Base-by-base conservation (phyloP, 2,888 invertebrate genomes). In the Neoaliturus tenellus region DNA sequence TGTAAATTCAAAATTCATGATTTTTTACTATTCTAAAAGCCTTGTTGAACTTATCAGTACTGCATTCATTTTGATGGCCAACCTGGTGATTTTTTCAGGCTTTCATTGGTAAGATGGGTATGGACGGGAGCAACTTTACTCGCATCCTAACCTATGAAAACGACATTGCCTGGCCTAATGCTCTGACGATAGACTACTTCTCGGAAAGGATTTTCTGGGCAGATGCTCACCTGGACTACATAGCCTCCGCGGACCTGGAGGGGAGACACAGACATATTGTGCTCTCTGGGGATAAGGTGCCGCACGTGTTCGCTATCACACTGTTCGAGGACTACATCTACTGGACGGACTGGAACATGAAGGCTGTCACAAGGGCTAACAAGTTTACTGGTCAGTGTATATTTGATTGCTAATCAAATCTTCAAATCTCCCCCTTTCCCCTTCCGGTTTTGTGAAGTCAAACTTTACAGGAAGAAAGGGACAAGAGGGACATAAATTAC, bases 301-400 rank as follows among this genome's bases (percentile, higher is more conserved):
- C 99, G 0, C 99, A 99, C 90, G 98, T 99, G 0, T 99, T 98
- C 89, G 98, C 99, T 0, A 92, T 99, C 67, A 95, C 96, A 12
- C 93, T 99, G 0, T 99, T 99, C 90, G 99, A 99, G 89, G 98
- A 99, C 88, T 95, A 93, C 88, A 93, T 97, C 25, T 99, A 96
- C 91, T 99, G 99, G 98, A 98, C 98, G 0, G 99, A 99, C 90
- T 99, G 99, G 99, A 99, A 99, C 90, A 91, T 98, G 78, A 98
- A 98, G 90, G 96, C 96, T 0, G 96, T 99, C 81, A 94, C 96
- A 87, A 94, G 95, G 87, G 98, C 98, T 0, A 95, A 98, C 89
- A 99, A 99, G 90, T 98, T 97, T 90, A 96, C 96, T 0, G 93
- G 93, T 78, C 85, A 75, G 89, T 89, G 55, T 14, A 51, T n/a